Evolutionary conservation across 2,888 invertebrate species (phyloP), one percentile per base, ranked within the genome.

Genomic region (Leptopilina myrica): DNA sequence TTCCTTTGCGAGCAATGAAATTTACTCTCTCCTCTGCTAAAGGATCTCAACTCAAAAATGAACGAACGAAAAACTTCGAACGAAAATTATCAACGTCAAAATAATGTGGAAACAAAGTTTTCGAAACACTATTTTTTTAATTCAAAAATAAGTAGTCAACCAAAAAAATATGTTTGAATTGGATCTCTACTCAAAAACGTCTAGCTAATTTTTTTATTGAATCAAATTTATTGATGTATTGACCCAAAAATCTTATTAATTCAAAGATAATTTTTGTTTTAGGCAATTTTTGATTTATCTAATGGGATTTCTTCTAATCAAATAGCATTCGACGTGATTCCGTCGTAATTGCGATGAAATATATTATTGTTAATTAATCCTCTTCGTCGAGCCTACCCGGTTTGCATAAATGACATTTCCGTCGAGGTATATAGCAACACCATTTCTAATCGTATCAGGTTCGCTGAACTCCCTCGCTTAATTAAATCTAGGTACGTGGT

Each of bases 281-380:
- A 0, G 20, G 20, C 20, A 20, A 20, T 43, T 43, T 43, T 43
- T 43, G n/a, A 43, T 8, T 43, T 8, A 43, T 8, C 43, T 8
- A 33, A 33, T 33, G 33, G 33, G 43, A 43, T 7, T 43, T 8
- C 1, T 43, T 43, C 43, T 3, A 43, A 43, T 43, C 43, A 8
- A 43, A 5, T 5, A 43, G 5, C 7, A 14, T 69, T 26, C 11
- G 14, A 7, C 26, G 49, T 26, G 14, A 69, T 69, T 69, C 26
- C 69, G 6, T 26, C 20, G 11, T 2, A 53, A 53, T 69, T 26
- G 26, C 53, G 8, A 20, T 1, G 14, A 49, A 12, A 69, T 69
- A 69, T 69, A 53, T 1, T 26, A 69, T 69, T 69, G 53, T 53
- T 69, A 69, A 69, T 69, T 69, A 62, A 62, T 62, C 62, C 62